These are phyloP conservation scores for Drosophila dives DNA, from an alignment of 2,888 invertebrate genomes.

Conservation along the genomic window DNA sequence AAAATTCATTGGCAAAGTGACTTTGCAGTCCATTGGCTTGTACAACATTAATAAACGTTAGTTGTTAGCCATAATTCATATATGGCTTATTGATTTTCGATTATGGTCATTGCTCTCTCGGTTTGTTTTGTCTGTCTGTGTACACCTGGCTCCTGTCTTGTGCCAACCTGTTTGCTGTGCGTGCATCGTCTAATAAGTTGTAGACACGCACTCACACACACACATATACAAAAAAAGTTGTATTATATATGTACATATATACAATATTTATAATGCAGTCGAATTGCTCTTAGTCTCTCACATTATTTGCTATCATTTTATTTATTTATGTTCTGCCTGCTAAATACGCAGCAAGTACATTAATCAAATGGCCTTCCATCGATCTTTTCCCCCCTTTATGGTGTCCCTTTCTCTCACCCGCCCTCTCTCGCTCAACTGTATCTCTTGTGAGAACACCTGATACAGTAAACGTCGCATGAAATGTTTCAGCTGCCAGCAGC, in stretches of 20 bases:
- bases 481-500: constrained; percentile 62
- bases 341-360: constrained; percentile 55
- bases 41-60: constrained; percentile 25
- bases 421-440: background rate
- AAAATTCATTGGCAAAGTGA: constrained; percentile 61
- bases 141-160: constrained; percentile 11
- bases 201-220: constrained; percentile 26
- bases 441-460: constrained; percentile 52
- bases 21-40: constrained; percentile 41
- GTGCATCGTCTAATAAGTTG: constrained; percentile 58
- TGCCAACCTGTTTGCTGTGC: constrained; percentile 73
- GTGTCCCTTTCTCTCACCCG: background rate
- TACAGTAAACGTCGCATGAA: constrained; percentile 60
- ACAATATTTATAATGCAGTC: constrained; percentile 69
- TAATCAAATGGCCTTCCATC: constrained; percentile 58
- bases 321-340: constrained; percentile 48
- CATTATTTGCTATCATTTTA: constrained; percentile 51
- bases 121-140: constrained; percentile 10
- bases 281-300: constrained; percentile 51
- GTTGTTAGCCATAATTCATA: constrained; percentile 53
- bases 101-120: constrained; percentile 58
- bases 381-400: constrained; percentile 18
- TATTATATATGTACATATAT: constrained; percentile 22
- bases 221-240: background rate
- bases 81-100: constrained; percentile 73